These are phyloP conservation scores for Notothenia rossii DNA, from an alignment of 2,113 vertebrate species.

Conservation along the genomic window DNA sequence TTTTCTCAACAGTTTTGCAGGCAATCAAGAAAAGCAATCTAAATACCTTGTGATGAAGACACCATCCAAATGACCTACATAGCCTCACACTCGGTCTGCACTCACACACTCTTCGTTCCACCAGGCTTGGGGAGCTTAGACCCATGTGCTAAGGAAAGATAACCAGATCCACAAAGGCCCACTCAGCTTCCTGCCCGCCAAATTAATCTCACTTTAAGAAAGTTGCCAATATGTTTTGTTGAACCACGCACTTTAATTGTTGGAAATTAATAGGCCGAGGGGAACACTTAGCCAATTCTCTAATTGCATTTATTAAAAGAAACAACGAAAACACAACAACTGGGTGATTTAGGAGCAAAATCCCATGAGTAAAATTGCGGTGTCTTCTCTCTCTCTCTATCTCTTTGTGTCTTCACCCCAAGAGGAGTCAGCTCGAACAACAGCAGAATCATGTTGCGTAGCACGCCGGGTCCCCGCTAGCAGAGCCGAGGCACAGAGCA, in stretches of 20 bases:
- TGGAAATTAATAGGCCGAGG: conserved; percentile 71
- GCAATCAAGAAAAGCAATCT: conserved; percentile 60
- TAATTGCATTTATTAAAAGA: conserved; percentile 60
- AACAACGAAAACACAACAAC: conserved; percentile 22
- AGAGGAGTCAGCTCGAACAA: conserved; percentile 45
- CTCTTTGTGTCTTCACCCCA: conserved; percentile 34
- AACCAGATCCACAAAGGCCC: conserved; percentile 76
- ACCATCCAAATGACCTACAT: conserved; percentile 69
- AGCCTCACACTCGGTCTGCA: conserved; percentile 63
- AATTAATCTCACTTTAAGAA: conserved; percentile 81
- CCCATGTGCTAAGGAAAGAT: conserved; percentile 79
- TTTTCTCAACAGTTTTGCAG: conserved; percentile 29
- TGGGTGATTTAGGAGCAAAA: conserved; percentile 53
- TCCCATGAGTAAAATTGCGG: conserved; percentile 51
- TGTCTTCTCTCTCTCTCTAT: conserved; percentile 2
- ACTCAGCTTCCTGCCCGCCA: conserved; percentile 66
- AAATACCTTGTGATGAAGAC: conserved; percentile 53
- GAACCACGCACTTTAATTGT: conserved; percentile 72
- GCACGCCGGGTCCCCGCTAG: conserved; percentile 35
- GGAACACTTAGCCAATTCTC: conserved; percentile 66
- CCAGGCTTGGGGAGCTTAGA: conserved; percentile 66
- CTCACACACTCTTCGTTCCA: conserved; percentile 58
- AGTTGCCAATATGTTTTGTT: conserved; percentile 74
- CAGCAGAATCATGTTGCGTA: conserved; percentile 48
- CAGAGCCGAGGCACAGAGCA: conserved; percentile 30